Percentiles rank a stretch among this genome's conserved stretches.
Evolutionary conservation across 30 jellyfish, hydroid and myxozoan genomes (phyloP).

Genomic region (Pelagia noctiluca): DNA sequence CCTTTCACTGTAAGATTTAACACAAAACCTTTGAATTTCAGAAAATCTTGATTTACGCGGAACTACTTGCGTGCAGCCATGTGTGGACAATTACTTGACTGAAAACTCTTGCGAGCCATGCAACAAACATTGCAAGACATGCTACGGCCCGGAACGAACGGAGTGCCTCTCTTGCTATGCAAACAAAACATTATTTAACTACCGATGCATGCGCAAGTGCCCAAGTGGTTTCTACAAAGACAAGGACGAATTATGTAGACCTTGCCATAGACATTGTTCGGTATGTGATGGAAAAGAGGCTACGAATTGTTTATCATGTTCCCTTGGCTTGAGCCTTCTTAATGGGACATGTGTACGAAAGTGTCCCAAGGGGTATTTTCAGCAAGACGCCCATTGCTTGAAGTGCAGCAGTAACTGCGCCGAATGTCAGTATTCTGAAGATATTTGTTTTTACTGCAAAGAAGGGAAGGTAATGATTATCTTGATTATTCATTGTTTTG

Average conservation of each 20-base stretch:
- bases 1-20: too few species aligned
- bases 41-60: slow-evolving; percentile 87
- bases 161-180: slow-evolving; percentile 84
- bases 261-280: slow-evolving; percentile 72
- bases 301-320: slow-evolving; percentile 65
- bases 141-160: slow-evolving; percentile 82
- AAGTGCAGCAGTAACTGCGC: slow-evolving; percentile 84
- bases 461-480: too few species aligned
- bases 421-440: slow-evolving; percentile 68
- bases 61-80: slow-evolving; percentile 86
- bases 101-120: slow-evolving; percentile 88
- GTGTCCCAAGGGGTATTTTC: slow-evolving; percentile 72
- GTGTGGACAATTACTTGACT: slow-evolving; percentile 86
- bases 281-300: slow-evolving; percentile 56
- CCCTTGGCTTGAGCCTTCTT: slow-evolving; percentile 37
- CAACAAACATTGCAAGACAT: slow-evolving; percentile 86
- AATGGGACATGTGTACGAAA: slow-evolving; percentile 57
- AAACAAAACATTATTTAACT: slow-evolving; percentile 67
- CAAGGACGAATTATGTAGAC: slow-evolving; percentile 58
- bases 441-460: slow-evolving; percentile 81
- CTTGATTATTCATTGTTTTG: too few species aligned
- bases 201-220: slow-evolving; percentile 69
- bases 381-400: slow-evolving; percentile 68
- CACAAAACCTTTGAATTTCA: slow-evolving; percentile 28
- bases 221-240: slow-evolving; percentile 70